Base-by-base conservation (phyloP, 2,888 invertebrate genomes). In the Drosophila atroscutellata region DNA sequence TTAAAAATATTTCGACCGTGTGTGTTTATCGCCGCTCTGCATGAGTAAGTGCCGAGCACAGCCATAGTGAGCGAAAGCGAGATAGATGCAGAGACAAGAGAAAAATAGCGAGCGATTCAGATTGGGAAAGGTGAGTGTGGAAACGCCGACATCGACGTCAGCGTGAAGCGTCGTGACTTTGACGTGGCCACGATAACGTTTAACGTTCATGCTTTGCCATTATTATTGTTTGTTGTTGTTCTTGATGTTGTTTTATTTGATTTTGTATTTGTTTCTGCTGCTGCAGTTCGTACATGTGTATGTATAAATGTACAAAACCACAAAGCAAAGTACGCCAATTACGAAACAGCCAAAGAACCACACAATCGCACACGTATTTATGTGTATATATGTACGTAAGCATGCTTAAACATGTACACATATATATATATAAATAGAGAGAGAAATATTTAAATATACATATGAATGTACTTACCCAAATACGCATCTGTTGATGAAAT, bases 121-220 rank as follows among this genome's bases (percentile, higher is more conserved):
- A 47, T 68, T 64, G 57, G 63, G 56, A 59, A 71, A 75, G 74
- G 84, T 81, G 72, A 66, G 69, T 66, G 49, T 30, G 7, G 55
- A 70, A 72, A 77, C 80, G 83, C 75, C 80, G 70, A 76, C 87
- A 57, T 64, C 76, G 66, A 67, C 80, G 83, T 81, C 83, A 83
- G 80, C 79, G 79, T 69, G 66, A 72, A 63, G 72, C 73, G 67
- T 56, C 69, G 81, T 83, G 89, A 86, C 80, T 82, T 82, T 82
- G 81, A 82, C 87, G 88, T 81, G 81, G 78, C 78, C 69, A 60
- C 70, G 70, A 77, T 81, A 80, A 77, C 81, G 81, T 77, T 81
- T 58, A 77, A 67, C 80, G 76, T 61, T 77, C 72, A 62, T 63
- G 63, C 57, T 66, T 70, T 70, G 59, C 65, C 39, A 42, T 70